These are phyloP conservation scores for Caerostris darwini DNA, from an alignment of 1,140 invertebrate genomes.

Conservation along the genomic window DNA sequence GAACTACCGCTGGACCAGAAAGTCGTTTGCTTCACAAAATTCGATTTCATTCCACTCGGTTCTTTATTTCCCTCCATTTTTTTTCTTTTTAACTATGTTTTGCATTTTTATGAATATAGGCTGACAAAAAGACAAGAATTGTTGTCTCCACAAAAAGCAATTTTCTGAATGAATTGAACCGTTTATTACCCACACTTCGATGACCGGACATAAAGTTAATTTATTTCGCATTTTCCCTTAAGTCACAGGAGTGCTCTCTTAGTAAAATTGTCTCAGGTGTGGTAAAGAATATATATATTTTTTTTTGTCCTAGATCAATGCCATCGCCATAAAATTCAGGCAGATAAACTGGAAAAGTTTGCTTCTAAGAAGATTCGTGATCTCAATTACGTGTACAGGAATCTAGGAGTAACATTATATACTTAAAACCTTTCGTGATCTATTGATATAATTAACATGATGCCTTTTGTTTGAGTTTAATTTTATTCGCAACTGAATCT, in stretches of 20 bases:
- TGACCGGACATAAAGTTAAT: slow-evolving; percentile 34
- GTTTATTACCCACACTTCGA: slow-evolving; percentile 22
- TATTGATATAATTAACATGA: background rate
- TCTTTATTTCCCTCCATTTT: background rate
- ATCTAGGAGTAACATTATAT: too few relatives aligned
- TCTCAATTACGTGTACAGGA: background rate
- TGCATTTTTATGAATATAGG: slow-evolving; percentile 40
- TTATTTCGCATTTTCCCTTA: background rate
- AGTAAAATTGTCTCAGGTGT: background rate
- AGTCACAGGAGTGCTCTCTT: background rate
- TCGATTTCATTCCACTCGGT: background rate
- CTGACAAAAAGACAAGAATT: background rate
- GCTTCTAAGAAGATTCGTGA: background rate
- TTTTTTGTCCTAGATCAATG: background rate
- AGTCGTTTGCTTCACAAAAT: slow-evolving; percentile 28
- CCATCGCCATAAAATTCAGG: background rate
- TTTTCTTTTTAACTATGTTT: background rate
- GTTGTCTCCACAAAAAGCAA: slow-evolving; percentile 32
- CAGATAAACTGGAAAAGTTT: background rate
- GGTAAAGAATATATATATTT: background rate
- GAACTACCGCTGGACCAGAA: background rate
- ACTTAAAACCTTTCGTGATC: background rate
- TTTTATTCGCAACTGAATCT: background rate
- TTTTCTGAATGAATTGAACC: slow-evolving; percentile 28
- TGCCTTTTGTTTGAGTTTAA: background rate